Conservation (phyloP, 92 coral and sea anemone species). For the Epizoanthus ramosus region DNA sequence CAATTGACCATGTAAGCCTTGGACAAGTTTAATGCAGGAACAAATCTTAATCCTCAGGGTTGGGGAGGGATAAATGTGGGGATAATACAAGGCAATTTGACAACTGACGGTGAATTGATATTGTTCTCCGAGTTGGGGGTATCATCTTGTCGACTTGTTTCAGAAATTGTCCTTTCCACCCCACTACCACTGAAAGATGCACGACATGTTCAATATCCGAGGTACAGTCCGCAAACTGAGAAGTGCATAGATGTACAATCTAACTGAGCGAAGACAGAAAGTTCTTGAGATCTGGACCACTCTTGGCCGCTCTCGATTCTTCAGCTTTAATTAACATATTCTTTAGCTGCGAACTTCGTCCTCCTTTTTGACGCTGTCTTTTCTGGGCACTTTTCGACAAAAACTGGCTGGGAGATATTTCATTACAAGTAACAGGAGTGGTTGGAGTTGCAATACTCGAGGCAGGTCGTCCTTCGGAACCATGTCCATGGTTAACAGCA, state of each 20-base stretch:
- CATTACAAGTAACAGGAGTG: not conserved
- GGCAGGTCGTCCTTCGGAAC: not conserved
- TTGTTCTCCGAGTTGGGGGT: no score
- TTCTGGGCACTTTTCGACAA: slow-evolving; percentile 29
- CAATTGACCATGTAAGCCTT: no score
- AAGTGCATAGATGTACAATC: not conserved
- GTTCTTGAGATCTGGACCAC: slow-evolving; percentile 22
- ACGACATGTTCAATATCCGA: no score
- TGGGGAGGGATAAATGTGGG: no score
- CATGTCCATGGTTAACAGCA: not conserved
- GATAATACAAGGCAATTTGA: no score
- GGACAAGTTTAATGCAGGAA: no score
- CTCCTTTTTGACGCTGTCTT: not conserved
- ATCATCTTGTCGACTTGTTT: no score
- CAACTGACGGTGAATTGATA: no score
- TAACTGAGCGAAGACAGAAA: slow-evolving; percentile 32
- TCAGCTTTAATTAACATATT: slow-evolving; percentile 16
- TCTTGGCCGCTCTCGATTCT: not conserved
- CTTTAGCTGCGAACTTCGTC: slow-evolving; percentile 16
- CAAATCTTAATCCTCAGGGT: no score
- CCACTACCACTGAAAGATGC: no score
- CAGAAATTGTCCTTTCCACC: no score
- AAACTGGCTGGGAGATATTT: not conserved
- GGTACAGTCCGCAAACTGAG: no score
- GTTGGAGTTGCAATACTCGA: not conserved